These are phyloP conservation scores for Leptinotarsa defecta DNA, from an alignment of 1,140 invertebrate genomes.

Conservation along the genomic window DNA sequence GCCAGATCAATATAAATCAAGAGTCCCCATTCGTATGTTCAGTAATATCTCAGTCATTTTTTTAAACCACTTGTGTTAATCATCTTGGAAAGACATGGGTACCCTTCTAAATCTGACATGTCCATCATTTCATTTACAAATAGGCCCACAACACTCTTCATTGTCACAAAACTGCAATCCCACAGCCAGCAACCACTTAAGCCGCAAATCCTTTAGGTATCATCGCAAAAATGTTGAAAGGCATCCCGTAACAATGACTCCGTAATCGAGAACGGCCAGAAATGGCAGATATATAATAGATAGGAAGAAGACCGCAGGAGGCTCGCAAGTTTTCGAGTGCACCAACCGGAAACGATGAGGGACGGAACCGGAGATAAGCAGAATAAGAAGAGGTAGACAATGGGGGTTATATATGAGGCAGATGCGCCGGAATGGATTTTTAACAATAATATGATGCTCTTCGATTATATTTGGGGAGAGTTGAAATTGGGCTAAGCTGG, in stretches of 20 bases:
- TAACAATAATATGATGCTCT: slow-evolving; percentile 47
- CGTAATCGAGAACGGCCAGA: slow-evolving; percentile 34
- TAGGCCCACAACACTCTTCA: no score
- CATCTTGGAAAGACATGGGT: no score
- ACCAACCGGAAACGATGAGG: slow-evolving; percentile 53
- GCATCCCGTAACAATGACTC: slow-evolving; percentile 30
- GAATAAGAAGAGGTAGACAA: slow-evolving; percentile 56
- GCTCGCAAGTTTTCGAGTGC: slow-evolving; percentile 51
- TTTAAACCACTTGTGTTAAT: no score
- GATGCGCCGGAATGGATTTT: slow-evolving; percentile 47
- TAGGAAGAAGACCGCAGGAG: slow-evolving; percentile 43
- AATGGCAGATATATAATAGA: slow-evolving; percentile 47
- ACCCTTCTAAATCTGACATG: no score
- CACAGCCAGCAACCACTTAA: slow-evolving; percentile 21
- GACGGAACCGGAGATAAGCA: slow-evolving; percentile 54
- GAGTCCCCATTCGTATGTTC: no score
- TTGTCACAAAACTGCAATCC: neutral
- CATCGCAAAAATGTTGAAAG: slow-evolving; percentile 27
- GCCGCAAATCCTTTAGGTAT: slow-evolving; percentile 26
- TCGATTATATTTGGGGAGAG: slow-evolving; percentile 21
- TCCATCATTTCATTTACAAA: no score
- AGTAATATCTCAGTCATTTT: no score
- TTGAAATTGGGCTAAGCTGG: no score
- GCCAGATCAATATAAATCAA: no score
- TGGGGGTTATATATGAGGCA: slow-evolving; percentile 46